Evolutionary conservation across 2,888 invertebrate genomes (phyloP), one percentile per base, ranked within the genome.

Genomic region (Hemithea aestivaria): DNA sequence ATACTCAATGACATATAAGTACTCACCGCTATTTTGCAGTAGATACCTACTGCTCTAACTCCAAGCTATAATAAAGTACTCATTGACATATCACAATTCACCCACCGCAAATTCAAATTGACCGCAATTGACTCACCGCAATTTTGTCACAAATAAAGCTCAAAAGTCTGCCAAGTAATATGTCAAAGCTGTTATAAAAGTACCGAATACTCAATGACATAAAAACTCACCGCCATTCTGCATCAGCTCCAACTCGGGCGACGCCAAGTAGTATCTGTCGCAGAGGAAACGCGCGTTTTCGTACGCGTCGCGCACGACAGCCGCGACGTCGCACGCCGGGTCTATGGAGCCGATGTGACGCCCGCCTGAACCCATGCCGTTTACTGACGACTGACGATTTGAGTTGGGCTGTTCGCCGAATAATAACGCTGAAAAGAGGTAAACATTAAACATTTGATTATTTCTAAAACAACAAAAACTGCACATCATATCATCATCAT

Each of bases 251-350:
- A 99, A 81, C 49, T 96, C 95, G 0, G 99, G 99, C 47, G 98
- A 94, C 1, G 93, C 93, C 65, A 98, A 85, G 81, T 99, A 99
- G 83, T 99, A 99, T 80, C 98, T 94, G 73, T 99, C 99, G 88
- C 99, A 99, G 24, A 99, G 91, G 80, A 99, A 98, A 52, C 96
- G 89, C 0, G 99, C 98, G 84, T 98, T 99, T 74, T 98, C 97
- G 78, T 96, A 99, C 0, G 99, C 99, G 84, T 99, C 99, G 57
- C 91, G 89, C 10, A 99, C 94, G 2, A 99, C 97, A 25, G 91
- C 91, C 20, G 93, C 91, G 8, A 99, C 92, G 82, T 97, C 94
- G 70, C 99, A 99, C 49, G 93, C 92, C 0, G 98, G 98, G 89
- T 99, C 99, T 58, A 99, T 96, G 65, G 96, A 96, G 32, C 99